A percentile compares a stretch with the other conserved stretches of the same genome.
Evolutionary conservation across 2,888 invertebrate species (phyloP).

Genomic region (Stenoptilia bipunctidactyla): DNA sequence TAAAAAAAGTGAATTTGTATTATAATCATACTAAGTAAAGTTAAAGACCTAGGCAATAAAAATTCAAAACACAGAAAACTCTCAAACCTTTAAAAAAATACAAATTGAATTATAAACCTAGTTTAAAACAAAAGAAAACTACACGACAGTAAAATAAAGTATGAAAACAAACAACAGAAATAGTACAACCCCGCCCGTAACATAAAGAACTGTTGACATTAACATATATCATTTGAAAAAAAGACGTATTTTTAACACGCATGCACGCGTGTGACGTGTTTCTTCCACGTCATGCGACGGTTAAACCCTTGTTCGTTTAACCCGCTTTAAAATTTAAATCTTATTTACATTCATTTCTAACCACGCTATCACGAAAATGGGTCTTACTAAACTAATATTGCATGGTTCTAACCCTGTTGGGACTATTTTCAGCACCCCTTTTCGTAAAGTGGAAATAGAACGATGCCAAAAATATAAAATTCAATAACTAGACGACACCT

Average conservation of each 20-base stretch:
- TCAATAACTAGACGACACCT: constrained; percentile 33
- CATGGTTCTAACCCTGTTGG: constrained; percentile 14
- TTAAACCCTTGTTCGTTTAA: neutral
- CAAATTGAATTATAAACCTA: too few relatives aligned
- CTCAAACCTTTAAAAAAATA: too few relatives aligned
- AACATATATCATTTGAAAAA: neutral
- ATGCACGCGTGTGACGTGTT: neutral
- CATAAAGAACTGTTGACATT: neutral
- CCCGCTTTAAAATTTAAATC: neutral
- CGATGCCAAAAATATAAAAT: constrained; percentile 46
- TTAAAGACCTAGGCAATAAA: too few relatives aligned
- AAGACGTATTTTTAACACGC: neutral
- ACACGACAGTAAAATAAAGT: too few relatives aligned
- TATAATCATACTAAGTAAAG: too few relatives aligned
- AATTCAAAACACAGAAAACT: too few relatives aligned
- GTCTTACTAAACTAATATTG: neutral
- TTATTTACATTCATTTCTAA: constrained; percentile 1
- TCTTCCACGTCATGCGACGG: neutral
- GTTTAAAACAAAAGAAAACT: too few relatives aligned
- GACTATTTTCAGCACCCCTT: constrained; percentile 55
- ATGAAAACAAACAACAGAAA: too few relatives aligned
- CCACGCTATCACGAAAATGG: neutral
- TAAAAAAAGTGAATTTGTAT: too few relatives aligned
- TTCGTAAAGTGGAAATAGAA: constrained; percentile 51
- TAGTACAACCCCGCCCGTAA: too few relatives aligned